These are phyloP conservation scores for Donacobius atricapilla DNA, from an alignment of 2,113 vertebrate species.

Conservation along the genomic window DNA sequence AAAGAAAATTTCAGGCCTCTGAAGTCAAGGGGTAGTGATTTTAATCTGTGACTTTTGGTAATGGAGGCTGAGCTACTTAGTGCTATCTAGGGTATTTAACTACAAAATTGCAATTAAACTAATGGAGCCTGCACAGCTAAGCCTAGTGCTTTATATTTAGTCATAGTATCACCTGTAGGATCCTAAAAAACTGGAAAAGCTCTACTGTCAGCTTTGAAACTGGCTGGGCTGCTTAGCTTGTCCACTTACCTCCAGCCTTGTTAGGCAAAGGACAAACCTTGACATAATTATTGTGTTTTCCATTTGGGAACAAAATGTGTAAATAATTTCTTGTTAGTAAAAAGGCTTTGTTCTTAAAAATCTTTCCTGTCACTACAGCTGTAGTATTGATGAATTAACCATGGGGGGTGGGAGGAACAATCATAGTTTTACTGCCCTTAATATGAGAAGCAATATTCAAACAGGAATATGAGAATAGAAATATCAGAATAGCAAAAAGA, in stretches of 20 bases:
- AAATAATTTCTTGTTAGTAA: not conserved
- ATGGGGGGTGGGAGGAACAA: not conserved
- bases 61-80: not conserved
- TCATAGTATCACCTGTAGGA: not conserved
- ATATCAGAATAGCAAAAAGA: not conserved
- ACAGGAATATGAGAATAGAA: not conserved
- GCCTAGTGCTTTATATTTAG: not conserved
- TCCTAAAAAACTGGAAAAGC: slow-evolving; percentile 8
- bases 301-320: not conserved
- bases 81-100: not conserved
- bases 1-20: not conserved
- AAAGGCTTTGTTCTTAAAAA: not conserved
- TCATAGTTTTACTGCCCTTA: not conserved
- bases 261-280: slow-evolving; percentile 1
- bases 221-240: not conserved
- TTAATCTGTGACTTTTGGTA: not conserved
- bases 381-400: not conserved
- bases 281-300: slow-evolving; percentile 1
- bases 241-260: not conserved
- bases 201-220: not conserved
- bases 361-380: not conserved
- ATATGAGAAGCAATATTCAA: not conserved
- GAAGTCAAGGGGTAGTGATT: not conserved
- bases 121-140: not conserved
- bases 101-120: not conserved